Evolutionary conservation across 92 coral and sea anemone genomes (phyloP), one percentile per base, ranked within the genome.

Genomic region (Isaurus tuberculatus): DNA sequence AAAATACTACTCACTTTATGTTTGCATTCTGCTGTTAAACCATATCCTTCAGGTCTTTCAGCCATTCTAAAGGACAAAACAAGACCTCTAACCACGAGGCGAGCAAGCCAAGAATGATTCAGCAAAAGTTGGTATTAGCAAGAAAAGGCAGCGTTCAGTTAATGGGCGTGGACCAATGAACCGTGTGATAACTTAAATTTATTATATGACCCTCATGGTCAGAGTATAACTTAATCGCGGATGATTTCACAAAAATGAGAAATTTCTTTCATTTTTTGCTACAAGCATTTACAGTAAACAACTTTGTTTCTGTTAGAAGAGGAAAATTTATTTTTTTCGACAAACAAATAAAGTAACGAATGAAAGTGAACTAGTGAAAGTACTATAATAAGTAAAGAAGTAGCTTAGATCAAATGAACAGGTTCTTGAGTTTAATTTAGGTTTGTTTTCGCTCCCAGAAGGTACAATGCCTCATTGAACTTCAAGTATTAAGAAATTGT

Each of bases 31-130:
- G 82, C 82, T 4, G 82, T 11, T 15, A 77, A 36, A 16, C 82
- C 82, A 36, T 58, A 77, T 9, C 82, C 82, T 0, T 20, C 43
- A 20, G 64, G 82, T 77, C 82, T 29, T 8, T 77, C 82, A 65
- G 82, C 82, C 82, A 77, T 77, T 8, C 22, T 77, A 33, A 51
- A 55, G 14, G 69, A 34, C 14, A 77, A 77, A 27, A 0, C 29
- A 5, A 33, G 11, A 0, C 82, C 69, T 77, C 82, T 77, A 23
- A 16, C 28, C 58, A 36, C 23, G n/a, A 77, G 22, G 46, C 31
- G 70, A 8, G 33, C 33, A 20, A 58, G 10, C 29, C 36, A 46
- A 37, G 60, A 37, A 34, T 71, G 78, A 71, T 37, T 34, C 13
- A 13, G 31, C 3, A 63, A 63, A 27, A 63, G 13, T 22, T 26